These are phyloP conservation scores for Salvelinus sp. DNA, from an alignment of 2,113 vertebrate genomes.

Conservation along the genomic window DNA sequence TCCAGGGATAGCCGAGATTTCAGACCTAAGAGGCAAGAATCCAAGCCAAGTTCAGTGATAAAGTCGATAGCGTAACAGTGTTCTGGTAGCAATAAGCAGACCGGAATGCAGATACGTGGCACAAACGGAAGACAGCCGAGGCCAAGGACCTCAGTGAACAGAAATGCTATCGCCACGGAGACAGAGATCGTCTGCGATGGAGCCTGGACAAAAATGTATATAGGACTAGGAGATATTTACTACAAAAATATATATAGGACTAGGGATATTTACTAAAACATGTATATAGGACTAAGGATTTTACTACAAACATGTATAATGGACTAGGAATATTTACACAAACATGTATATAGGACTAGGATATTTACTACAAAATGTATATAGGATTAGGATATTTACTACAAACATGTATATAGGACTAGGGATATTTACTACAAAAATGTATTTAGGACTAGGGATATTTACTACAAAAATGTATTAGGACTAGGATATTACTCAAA, in stretches of 20 bases:
- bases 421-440: not conserved
- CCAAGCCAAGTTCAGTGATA: conserved; percentile 39
- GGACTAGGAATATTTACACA: not conserved
- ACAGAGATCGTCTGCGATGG: conserved; percentile 14
- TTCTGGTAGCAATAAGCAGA: conserved; percentile 52
- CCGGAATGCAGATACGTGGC: conserved; percentile 37
- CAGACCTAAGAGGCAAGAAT: conserved; percentile 29
- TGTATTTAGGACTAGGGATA: too few species aligned
- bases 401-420: not conserved
- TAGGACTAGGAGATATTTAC: not conserved
- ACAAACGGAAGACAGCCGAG: conserved; percentile 9
- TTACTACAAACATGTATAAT: too few species aligned
- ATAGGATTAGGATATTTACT: too few species aligned
- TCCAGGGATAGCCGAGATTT: conserved; percentile 41
- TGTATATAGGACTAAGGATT: too few species aligned
- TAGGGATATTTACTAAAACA: too few species aligned
- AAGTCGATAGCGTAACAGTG: conserved; percentile 30
- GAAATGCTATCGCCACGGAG: conserved; percentile 20
- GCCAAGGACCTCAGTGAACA: conserved; percentile 12
- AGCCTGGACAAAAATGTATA: not conserved
- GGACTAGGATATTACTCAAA: not conserved
- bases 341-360: not conserved
- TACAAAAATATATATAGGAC: too few species aligned
- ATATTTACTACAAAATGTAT: not conserved
- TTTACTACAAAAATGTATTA: not conserved